A percentile compares a stretch with the other conserved stretches of the same genome.
phyloP scores from a whole-genome alignment of 2,797 vertebrate species.

The Bryconaethiops microstoma region DNA sequence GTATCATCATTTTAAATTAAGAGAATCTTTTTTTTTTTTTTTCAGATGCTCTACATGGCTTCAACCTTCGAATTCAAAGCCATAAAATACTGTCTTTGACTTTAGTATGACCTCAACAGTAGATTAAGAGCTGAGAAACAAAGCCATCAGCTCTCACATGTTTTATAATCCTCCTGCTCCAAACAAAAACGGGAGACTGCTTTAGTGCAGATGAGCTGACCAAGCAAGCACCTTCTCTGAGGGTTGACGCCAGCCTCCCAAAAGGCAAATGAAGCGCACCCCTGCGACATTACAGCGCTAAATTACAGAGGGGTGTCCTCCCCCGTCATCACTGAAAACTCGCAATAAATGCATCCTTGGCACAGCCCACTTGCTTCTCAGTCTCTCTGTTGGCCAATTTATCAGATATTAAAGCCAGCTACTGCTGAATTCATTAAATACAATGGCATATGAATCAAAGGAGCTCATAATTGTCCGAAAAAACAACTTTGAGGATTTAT shows the following conservation, averaged over 20 bases:
- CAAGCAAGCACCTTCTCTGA: conserved; percentile 9
- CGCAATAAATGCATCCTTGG: conserved; percentile 29
- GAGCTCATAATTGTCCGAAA: conserved; percentile 78
- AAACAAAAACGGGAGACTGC: background rate
- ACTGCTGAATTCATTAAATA: conserved; percentile 69
- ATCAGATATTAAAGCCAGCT: conserved; percentile 50
- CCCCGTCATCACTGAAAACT: conserved; percentile 28
- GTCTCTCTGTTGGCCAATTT: conserved; percentile 33
- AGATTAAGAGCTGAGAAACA: background rate
- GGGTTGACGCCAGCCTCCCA: background rate
- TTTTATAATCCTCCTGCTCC: conserved; percentile 29
- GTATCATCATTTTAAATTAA: no score
- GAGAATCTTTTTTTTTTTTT: no score
- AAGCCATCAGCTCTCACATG: background rate
- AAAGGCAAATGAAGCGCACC: conserved; percentile 33
- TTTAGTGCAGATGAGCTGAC: conserved; percentile 28
- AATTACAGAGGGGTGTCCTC: conserved; percentile 40
- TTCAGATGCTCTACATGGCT: background rate
- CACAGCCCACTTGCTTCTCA: background rate
- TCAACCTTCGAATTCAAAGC: background rate
- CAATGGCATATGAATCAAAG: conserved; percentile 77
- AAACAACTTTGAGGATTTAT: conserved; percentile 76
- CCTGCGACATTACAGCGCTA: conserved; percentile 26
- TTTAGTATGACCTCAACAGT: background rate
- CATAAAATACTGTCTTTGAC: background rate